These are phyloP conservation scores for Nannoperca australis DNA, from an alignment of 2,797 vertebrate species.

Conservation along the genomic window DNA sequence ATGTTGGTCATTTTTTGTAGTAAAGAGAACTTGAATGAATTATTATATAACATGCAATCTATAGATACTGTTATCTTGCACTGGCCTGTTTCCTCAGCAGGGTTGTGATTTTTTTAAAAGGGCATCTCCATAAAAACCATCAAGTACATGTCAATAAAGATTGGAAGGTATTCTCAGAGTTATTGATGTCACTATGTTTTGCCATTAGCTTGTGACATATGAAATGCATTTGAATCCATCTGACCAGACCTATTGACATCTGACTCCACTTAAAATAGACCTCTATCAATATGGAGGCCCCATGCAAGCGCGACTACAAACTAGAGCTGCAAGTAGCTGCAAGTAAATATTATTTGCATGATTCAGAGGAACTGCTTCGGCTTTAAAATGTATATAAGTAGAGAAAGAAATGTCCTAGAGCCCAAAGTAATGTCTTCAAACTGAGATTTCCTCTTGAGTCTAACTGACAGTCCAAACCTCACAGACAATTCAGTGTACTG, in stretches of 20 bases:
- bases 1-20: not conserved
- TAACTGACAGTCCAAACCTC: not conserved
- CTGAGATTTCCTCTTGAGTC: not conserved
- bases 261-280: slow-evolving; percentile 14
- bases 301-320: not conserved
- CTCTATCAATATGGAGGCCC: not conserved
- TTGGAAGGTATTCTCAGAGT: not conserved
- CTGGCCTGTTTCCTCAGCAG: not conserved
- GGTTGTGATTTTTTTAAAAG: slow-evolving; percentile 18
- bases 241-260: slow-evolving; percentile 22
- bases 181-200: slow-evolving; percentile 38
- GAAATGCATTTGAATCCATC: slow-evolving; percentile 53
- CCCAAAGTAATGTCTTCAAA: not conserved
- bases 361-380: not conserved
- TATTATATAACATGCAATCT: not conserved
- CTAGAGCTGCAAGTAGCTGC: not conserved
- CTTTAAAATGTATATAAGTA: not conserved
- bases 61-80: not conserved
- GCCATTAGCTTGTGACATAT: slow-evolving; percentile 12
- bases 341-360: not conserved
- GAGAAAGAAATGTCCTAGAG: not conserved
- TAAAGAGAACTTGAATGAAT: not conserved
- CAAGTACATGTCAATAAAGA: slow-evolving; percentile 37
- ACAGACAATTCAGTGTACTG: not conserved
- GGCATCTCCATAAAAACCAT: slow-evolving; percentile 13